These are phyloP conservation scores for Sarcophaga variegata DNA, from an alignment of 2,888 invertebrate species.

Conservation along the genomic window DNA sequence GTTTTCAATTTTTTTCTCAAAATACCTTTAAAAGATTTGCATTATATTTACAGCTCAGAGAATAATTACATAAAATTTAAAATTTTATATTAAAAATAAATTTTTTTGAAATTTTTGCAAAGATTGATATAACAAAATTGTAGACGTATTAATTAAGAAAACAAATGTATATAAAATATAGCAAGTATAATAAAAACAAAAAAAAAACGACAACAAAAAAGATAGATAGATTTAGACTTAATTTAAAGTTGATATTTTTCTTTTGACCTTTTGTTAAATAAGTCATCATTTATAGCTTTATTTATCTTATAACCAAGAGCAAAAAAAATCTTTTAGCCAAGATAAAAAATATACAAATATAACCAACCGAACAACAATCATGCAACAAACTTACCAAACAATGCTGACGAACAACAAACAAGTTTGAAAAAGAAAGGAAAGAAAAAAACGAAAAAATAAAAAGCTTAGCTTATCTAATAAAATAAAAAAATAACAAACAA, in stretches of 20 bases:
- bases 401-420: neutral
- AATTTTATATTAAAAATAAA: too few relatives aligned
- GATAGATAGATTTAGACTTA: neutral
- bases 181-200: neutral
- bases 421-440: slow-evolving; percentile 18
- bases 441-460: neutral
- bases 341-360: neutral
- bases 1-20: too few relatives aligned
- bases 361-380: slow-evolving; percentile 59
- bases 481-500: slow-evolving; percentile 33
- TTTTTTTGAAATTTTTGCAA: too few relatives aligned
- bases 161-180: neutral
- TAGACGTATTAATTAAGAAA: neutral
- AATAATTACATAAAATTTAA: too few relatives aligned
- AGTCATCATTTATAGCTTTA: neutral
- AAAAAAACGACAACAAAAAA: neutral
- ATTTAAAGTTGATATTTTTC: slow-evolving; percentile 58
- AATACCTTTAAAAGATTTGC: too few relatives aligned
- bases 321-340: neutral
- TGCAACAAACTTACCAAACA: slow-evolving; percentile 39
- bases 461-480: slow-evolving; percentile 53
- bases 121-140: too few relatives aligned
- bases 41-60: too few relatives aligned
- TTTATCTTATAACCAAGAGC: neutral
- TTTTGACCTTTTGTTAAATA: slow-evolving; percentile 67